Conservation (phyloP, 2,797 vertebrate species). For the Gymnoscopelus microlampas region DNA sequence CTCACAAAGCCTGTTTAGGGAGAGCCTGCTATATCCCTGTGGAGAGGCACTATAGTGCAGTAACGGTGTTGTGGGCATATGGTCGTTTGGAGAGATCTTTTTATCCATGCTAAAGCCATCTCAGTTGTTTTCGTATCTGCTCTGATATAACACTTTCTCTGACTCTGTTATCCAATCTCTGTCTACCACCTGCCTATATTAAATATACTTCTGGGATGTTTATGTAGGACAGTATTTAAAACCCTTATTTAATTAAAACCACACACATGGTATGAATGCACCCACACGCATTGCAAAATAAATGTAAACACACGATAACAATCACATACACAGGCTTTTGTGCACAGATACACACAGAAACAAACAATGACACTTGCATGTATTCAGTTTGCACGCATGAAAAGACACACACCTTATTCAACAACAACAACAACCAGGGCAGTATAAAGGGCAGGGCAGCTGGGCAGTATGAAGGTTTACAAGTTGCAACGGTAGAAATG, state of each 20-base stretch:
- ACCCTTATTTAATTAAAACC: not conserved
- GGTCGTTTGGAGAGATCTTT: slow-evolving; percentile 20
- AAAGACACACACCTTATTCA: slow-evolving; percentile 4
- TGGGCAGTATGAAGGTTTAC: too few relatives aligned
- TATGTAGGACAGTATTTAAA: not conserved
- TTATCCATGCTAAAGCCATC: slow-evolving; percentile 10
- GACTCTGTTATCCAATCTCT: not conserved
- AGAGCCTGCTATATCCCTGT: slow-evolving; percentile 11
- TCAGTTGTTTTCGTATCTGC: slow-evolving; percentile 9
- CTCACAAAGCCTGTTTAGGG: slow-evolving; percentile 14
- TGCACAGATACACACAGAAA: not conserved
- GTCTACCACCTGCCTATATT: not conserved
- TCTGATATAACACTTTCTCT: not conserved
- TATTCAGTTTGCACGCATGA: slow-evolving; percentile 2
- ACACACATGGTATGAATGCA: not conserved
- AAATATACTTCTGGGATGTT: not conserved
- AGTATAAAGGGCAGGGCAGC: too few relatives aligned
- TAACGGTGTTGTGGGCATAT: slow-evolving; percentile 30
- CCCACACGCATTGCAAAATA: not conserved
- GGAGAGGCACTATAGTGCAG: slow-evolving; percentile 9
- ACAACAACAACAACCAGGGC: slow-evolving; percentile 7
- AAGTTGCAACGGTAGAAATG: too few relatives aligned
- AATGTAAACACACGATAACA: not conserved
- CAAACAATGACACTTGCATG: slow-evolving; percentile 5
- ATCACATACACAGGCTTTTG: not conserved